phyloP scores from a whole-genome alignment of 2,797 vertebrate species.

The Eulemur rubriventer region DNA sequence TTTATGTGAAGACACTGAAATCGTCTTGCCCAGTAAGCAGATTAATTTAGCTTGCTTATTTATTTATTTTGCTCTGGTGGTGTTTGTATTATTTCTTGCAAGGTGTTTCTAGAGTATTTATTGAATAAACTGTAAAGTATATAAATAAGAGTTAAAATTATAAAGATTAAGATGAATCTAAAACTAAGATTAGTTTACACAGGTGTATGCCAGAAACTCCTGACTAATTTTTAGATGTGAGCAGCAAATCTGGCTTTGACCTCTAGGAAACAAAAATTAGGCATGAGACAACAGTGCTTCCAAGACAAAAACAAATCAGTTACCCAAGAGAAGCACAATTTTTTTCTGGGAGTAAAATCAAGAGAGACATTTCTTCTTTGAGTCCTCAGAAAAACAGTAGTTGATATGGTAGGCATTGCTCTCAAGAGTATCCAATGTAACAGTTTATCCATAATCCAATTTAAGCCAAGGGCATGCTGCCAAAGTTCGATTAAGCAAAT shows the following conservation, averaged over 20 bases:
- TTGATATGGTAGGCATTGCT: background rate
- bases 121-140: background rate
- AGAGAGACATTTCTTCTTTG: constrained; percentile 1
- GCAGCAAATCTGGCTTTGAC: background rate
- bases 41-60: background rate
- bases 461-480: constrained; percentile 24
- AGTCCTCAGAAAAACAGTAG: background rate
- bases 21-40: background rate
- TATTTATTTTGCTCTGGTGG: background rate
- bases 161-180: background rate
- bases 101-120: background rate
- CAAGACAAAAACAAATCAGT: background rate
- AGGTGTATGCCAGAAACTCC: background rate
- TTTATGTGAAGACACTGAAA: constrained; percentile 11
- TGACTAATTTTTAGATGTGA: constrained; percentile 21
- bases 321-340: background rate
- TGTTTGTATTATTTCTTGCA: background rate
- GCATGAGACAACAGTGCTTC: background rate
- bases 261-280: constrained; percentile 17
- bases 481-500: constrained; percentile 22
- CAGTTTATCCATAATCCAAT: background rate
- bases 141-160: constrained; percentile 45
- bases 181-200: background rate
- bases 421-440: background rate
- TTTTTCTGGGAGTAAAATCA: background rate